A percentile compares a stretch with the other conserved stretches of the same genome.
These are phyloP conservation scores for Streblospio benedicti DNA, from an alignment of 1,140 invertebrate species.

Conservation along the genomic window DNA sequence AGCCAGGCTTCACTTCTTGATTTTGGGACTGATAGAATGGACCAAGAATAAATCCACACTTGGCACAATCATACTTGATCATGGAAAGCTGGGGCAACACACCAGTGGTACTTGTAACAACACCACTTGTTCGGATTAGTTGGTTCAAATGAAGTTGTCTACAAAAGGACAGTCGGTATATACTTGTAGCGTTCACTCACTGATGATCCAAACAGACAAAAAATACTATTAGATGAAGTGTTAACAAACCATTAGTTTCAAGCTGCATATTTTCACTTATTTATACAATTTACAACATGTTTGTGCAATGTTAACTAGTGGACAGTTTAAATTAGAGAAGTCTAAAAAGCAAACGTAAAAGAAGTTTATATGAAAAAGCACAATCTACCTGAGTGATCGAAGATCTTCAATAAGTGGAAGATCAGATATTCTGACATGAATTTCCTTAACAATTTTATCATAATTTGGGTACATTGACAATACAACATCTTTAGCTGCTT, in stretches of 20 bases:
- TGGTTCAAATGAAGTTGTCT: conserved; percentile 95
- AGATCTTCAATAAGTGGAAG: conserved; percentile 92
- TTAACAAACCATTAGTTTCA: too few species aligned
- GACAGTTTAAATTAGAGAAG: too few species aligned
- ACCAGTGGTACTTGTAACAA: conserved; percentile 90
- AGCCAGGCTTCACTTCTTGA: conserved; percentile 84
- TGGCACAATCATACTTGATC: conserved; percentile 94
- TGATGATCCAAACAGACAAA: too few species aligned
- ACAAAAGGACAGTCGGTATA: too few species aligned
- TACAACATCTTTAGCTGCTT: conserved; percentile 83
- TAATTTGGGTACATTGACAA: conserved; percentile 92
- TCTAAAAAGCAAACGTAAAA: too few species aligned
- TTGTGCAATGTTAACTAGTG: too few species aligned
- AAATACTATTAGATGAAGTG: too few species aligned
- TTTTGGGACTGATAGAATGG: conserved; percentile 91
- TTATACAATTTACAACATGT: too few species aligned
- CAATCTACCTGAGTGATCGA: conserved; percentile 78
- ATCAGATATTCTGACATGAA: conserved; percentile 85
- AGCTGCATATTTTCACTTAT: too few species aligned
- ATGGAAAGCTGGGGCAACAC: conserved; percentile 91
- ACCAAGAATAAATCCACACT: conserved; percentile 88
- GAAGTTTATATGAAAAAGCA: too few species aligned
- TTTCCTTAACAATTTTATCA: conserved; percentile 79
- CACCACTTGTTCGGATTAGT: conserved; percentile 77
- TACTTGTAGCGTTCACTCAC: too few species aligned